Evolutionary conservation across 2,888 invertebrate genomes (phyloP).

Genomic region (Busseola fusca): DNA sequence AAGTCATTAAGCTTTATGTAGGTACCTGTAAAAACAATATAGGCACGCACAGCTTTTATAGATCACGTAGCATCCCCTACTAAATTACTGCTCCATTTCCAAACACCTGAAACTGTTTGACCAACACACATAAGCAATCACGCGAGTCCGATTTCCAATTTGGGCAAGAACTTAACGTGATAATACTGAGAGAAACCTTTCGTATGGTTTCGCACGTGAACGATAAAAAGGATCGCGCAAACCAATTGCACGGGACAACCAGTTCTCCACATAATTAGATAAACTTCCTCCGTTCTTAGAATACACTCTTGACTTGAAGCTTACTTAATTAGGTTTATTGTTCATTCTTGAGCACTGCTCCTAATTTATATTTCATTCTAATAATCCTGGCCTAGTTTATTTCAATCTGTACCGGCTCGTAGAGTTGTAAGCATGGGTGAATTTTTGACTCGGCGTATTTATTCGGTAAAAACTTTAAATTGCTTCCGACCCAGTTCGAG

Average conservation of each 20-base stretch:
- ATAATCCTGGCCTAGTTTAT: slow-evolving; percentile 63
- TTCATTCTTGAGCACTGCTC: slow-evolving; percentile 55
- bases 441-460: slow-evolving; percentile 84
- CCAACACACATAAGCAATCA: slow-evolving; percentile 59
- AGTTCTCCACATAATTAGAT: slow-evolving; percentile 61
- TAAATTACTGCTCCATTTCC: slow-evolving; percentile 48
- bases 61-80: slow-evolving; percentile 39
- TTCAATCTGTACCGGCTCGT: slow-evolving; percentile 70
- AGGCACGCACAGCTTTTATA: slow-evolving; percentile 4
- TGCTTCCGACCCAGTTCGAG: slow-evolving; percentile 85
- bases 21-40: slow-evolving; percentile 4
- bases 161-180: slow-evolving; percentile 55
- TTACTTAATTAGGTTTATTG: slow-evolving; percentile 62
- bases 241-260: slow-evolving; percentile 57
- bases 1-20: slow-evolving; percentile 30
- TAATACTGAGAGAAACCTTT: slow-evolving; percentile 57
- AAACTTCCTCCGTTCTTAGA: slow-evolving; percentile 52
- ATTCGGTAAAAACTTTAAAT: slow-evolving; percentile 87
- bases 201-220: slow-evolving; percentile 52
- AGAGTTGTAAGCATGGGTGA: slow-evolving; percentile 71
- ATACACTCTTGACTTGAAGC: slow-evolving; percentile 58
- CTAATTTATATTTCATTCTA: slow-evolving; percentile 62
- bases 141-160: slow-evolving; percentile 58
- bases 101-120: slow-evolving; percentile 56
- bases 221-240: slow-evolving; percentile 59